Percentiles rank a stretch among this genome's conserved stretches.
phyloP scores from a whole-genome alignment of 2,888 invertebrate species.

The Leptopilina myrica region DNA sequence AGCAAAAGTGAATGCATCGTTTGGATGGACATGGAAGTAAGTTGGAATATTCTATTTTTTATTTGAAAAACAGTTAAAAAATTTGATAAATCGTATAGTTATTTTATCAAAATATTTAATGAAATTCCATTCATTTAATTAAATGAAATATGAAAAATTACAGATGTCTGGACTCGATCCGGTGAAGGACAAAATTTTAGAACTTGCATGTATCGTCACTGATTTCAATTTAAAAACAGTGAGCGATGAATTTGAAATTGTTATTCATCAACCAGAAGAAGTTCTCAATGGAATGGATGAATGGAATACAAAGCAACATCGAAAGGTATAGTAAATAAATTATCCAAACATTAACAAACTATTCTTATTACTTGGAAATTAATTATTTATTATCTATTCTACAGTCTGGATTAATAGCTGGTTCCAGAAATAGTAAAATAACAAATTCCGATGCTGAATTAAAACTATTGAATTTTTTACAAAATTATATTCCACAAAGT shows the following conservation, averaged over 20 bases:
- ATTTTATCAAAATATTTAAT: too few species aligned
- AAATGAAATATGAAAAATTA: constrained; percentile 36
- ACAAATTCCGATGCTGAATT: constrained; percentile 84
- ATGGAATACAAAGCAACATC: constrained; percentile 91
- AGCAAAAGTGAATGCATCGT: constrained; percentile 77
- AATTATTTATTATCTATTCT: constrained; percentile 58
- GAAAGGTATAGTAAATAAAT: constrained; percentile 76
- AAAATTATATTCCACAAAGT: constrained; percentile 78
- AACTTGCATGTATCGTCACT: constrained; percentile 93
- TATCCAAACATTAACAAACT: too few species aligned
- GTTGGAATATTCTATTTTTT: background rate
- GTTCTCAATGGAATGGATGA: constrained; percentile 87
- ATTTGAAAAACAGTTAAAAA: too few species aligned
- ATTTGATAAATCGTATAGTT: too few species aligned
- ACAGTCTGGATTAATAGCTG: constrained; percentile 89
- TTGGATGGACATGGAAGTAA: constrained; percentile 86
- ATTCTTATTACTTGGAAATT: background rate
- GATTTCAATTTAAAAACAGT: constrained; percentile 87
- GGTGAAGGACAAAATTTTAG: constrained; percentile 87
- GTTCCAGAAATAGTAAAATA: constrained; percentile 83
- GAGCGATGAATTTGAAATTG: constrained; percentile 85
- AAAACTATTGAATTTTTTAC: constrained; percentile 84
- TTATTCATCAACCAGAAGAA: constrained; percentile 87
- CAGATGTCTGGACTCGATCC: constrained; percentile 94
- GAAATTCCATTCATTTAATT: background rate